These are phyloP conservation scores for Leptinotarsa defecta DNA, from an alignment of 1,140 invertebrate species.

Conservation along the genomic window DNA sequence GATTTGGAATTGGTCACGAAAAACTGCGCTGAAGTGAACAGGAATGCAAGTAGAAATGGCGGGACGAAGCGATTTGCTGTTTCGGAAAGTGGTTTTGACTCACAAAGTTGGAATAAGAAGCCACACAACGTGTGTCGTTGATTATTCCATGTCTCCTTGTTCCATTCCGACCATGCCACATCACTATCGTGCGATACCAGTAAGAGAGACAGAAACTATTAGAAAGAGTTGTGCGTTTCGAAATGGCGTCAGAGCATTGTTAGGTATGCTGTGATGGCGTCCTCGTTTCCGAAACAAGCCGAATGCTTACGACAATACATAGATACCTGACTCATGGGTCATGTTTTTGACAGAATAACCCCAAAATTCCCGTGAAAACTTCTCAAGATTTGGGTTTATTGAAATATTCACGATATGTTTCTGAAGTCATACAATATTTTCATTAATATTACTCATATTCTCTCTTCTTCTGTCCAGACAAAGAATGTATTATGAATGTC, in stretches of 20 bases:
- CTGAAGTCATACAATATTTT: too few species aligned
- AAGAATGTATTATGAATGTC: too few species aligned
- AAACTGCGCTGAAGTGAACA: not conserved
- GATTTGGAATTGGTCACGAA: slow-evolving; percentile 4
- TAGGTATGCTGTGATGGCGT: not conserved
- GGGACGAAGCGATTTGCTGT: slow-evolving; percentile 19
- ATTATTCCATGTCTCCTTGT: slow-evolving; percentile 8
- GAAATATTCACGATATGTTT: too few species aligned
- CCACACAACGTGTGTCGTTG: slow-evolving; percentile 25
- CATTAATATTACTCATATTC: too few species aligned
- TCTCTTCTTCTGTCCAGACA: too few species aligned
- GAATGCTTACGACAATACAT: not conserved
- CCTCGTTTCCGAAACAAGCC: not conserved
- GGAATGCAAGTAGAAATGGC: slow-evolving; percentile 24
- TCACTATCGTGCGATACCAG: not conserved
- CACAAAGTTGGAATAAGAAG: not conserved
- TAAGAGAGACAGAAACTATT: not conserved
- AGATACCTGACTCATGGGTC: too few species aligned
- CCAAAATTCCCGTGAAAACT: too few species aligned
- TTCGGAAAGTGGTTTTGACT: slow-evolving; percentile 24
- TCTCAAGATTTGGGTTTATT: too few species aligned
- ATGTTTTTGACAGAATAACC: too few species aligned
- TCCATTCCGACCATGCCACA: not conserved
- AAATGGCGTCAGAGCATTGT: not conserved
- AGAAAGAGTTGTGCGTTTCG: not conserved